A percentile compares a stretch with the other conserved stretches of the same genome.
These are phyloP conservation scores for Pherbina coryleti DNA, from an alignment of 2,888 invertebrate genomes.

Conservation along the genomic window DNA sequence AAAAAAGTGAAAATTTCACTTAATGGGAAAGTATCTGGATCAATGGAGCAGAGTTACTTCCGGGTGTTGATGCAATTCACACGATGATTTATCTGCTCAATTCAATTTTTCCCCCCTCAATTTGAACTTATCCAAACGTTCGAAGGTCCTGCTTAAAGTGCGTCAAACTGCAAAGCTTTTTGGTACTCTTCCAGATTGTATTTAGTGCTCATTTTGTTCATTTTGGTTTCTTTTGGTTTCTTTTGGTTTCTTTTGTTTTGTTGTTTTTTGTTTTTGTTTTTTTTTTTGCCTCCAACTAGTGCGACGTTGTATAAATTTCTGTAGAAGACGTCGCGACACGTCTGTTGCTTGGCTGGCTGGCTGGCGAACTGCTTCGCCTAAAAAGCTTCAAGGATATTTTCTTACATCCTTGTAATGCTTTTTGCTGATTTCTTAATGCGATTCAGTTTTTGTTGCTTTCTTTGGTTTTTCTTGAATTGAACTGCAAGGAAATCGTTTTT, in stretches of 20 bases:
- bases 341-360: slow-evolving; percentile 18
- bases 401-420: slow-evolving; percentile 32
- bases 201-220: background rate
- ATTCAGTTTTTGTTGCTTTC: slow-evolving; percentile 13
- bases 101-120: background rate
- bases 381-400: slow-evolving; percentile 20
- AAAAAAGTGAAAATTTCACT: background rate
- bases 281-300: background rate
- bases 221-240: background rate
- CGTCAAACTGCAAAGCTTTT: slow-evolving; percentile 5
- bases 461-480: slow-evolving; percentile 2
- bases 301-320: background rate
- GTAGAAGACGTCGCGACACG: slow-evolving; percentile 18
- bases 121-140: background rate
- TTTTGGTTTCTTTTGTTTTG: background rate
- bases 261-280: background rate
- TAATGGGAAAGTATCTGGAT: slow-evolving; percentile 26
- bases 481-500: slow-evolving; percentile 36
- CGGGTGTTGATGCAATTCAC: slow-evolving; percentile 22
- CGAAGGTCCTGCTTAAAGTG: slow-evolving; percentile 17
- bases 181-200: slow-evolving; percentile 33
- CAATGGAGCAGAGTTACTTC: slow-evolving; percentile 15
- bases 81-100: slow-evolving; percentile 11
- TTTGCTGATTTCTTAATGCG: slow-evolving; percentile 40
- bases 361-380: background rate